Evolutionary conservation across 1,140 invertebrate species (phyloP), one percentile per base, ranked within the genome.

Genomic region (Triops cancriformis): DNA sequence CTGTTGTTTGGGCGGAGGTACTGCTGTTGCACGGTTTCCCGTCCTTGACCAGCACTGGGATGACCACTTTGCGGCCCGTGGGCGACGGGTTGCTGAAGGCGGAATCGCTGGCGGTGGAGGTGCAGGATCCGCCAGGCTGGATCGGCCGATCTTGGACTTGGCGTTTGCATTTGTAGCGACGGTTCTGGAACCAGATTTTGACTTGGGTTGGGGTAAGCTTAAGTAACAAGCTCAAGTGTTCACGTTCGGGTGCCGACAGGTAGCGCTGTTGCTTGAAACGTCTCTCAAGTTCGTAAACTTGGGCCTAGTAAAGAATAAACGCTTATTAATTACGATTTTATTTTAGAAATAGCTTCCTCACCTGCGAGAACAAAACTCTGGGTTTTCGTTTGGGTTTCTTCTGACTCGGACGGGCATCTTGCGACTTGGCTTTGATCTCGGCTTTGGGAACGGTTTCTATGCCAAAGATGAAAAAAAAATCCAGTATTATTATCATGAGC

Each of bases 321-420:
- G 11, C 73, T 1, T n/a, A n/a, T 37, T 27, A 74, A 28, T 43
- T 75, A 76, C n/a, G 0, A 75, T n/a, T n/a, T n/a, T 28, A 42
- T 37, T 31, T 28, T 5, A 27, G 4, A 31, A 37, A 37, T n/a
- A n/a, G n/a, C n/a, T n/a, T n/a, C n/a, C n/a, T n/a, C n/a, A 89
- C 88, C 84, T 92, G 95, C 0, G 95, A 97, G 85, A 99, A 99
- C 0, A 99, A 87, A 0, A 98, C 93, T 73, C 97, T 86, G 0
- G 96, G 94, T 86, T 98, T 98, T 80, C 96, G 86, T 83, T 95
- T 94, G 0, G 73, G 43, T 12, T 0, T 89, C 86, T 80, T 90
- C 89, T 79, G 82, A 80, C 41, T 75, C 79, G 11, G 80, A 75
- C 11, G 79, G 76, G 73, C 79, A 78, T 79, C 82, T 78, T 89